Evolutionary conservation across 2,113 vertebrate genomes (phyloP), one percentile per base, ranked within the genome.

Genomic region (Chamaea fasciata): DNA sequence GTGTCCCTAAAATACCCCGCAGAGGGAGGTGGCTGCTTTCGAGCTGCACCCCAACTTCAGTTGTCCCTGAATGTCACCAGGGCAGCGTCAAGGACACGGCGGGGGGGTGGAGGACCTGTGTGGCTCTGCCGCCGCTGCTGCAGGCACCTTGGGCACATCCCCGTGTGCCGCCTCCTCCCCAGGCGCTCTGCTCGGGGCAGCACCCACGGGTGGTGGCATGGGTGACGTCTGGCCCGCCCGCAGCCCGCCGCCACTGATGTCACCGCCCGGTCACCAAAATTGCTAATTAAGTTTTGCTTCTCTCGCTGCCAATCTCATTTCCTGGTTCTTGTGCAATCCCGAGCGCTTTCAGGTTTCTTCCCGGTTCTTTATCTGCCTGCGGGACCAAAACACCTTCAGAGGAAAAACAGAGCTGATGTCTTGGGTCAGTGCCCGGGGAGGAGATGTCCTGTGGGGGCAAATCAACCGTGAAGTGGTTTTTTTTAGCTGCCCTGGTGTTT

Each of bases 261-360:
- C 96, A 94, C 86, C 28, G 27, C 50, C 68, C 7, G 2, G 47
- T 28, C 79, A 59, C 92, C 86, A 17, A 64, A 68, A 90, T 44
- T 18, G 60, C 88, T 92, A 16, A 81, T 90, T 74, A 55, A 62
- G 75, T 68, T 92, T 59, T 94, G 83, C 31, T 83, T 89, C 89
- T 71, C 53, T 50, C 76, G 19, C 64, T 55, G 73, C 62, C 92
- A 24, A 78, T 84, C 93, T 96, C 92, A 73, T 81, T 97, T 96
- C 95, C 95, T 95, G 95, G 92, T 87, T 88, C 92, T 95, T 96
- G 90, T 92, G 95, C 96, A 97, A 96, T 33, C 23, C 3, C 64
- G 10, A 69, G 68, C 14, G 49, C 87, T 86, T 88, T 86, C 19
- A 7, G 81, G 31, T 86, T 88, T 60, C 92, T 84, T 83, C 83